Conservation (phyloP, 2,888 invertebrate genomes). For the Harpagoxenus sublaevis region DNA sequence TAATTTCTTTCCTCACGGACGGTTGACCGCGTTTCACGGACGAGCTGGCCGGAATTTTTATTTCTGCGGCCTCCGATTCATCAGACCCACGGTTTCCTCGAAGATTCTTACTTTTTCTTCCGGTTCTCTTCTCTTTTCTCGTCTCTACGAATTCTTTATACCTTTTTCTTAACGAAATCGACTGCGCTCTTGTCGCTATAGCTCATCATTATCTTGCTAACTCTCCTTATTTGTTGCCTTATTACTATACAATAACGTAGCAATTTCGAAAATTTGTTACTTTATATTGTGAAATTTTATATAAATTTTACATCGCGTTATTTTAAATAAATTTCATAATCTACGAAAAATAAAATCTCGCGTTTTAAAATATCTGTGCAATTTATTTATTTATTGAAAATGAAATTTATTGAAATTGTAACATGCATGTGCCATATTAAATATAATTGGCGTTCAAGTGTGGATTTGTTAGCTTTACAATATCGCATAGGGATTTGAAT, state of each 20-base stretch:
- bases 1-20: slow-evolving; percentile 75
- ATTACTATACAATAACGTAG: neutral
- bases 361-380: neutral
- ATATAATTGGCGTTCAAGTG: slow-evolving; percentile 31
- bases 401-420: slow-evolving; percentile 31
- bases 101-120: neutral
- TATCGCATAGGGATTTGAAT: slow-evolving; percentile 17
- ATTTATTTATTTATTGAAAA: slow-evolving; percentile 19
- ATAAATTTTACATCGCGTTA: neutral
- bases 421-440: slow-evolving; percentile 3
- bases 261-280: slow-evolving; percentile 17
- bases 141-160: neutral
- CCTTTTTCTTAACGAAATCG: slow-evolving; percentile 21
- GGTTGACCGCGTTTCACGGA: slow-evolving; percentile 73
- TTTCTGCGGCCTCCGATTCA: slow-evolving; percentile 59
- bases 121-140: neutral
- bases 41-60: slow-evolving; percentile 67
- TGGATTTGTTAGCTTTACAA: slow-evolving; percentile 37
- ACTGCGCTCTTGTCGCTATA: slow-evolving; percentile 8
- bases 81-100: slow-evolving; percentile 43
- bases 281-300: neutral
- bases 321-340: neutral
- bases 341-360: neutral
- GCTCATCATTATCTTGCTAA: slow-evolving; percentile 21
- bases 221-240: slow-evolving; percentile 51